Evolutionary conservation across 2,113 vertebrate genomes (phyloP).

Genomic region (Psophia crepitans): DNA sequence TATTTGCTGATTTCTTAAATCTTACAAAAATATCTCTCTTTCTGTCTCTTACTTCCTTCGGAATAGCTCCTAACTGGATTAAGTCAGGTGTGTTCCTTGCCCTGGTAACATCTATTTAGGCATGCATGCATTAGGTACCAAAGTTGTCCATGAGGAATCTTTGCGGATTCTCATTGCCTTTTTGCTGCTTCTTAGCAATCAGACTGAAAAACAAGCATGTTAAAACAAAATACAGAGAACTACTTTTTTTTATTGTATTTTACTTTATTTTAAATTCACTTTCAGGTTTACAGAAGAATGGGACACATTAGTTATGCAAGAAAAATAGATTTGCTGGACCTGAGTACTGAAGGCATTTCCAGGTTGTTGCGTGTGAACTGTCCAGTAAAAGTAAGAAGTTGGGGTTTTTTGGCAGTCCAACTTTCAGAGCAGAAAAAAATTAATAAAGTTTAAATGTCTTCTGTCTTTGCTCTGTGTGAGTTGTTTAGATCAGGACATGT

Average conservation of each 20-base stretch:
- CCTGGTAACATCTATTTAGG: background rate
- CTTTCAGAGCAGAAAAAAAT: background rate
- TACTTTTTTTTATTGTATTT: no score
- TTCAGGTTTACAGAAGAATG: background rate
- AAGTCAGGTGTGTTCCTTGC: background rate
- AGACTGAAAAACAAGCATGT: background rate
- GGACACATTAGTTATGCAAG: background rate
- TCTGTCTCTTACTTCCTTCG: background rate
- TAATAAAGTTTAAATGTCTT: background rate
- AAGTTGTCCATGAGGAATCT: background rate
- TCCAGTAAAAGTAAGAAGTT: background rate
- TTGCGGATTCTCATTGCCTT: background rate
- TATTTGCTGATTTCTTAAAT: background rate
- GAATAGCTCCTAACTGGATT: background rate
- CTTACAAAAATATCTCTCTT: background rate
- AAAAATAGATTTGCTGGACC: background rate
- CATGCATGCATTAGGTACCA: background rate
- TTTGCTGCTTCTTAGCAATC: background rate
- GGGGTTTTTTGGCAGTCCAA: background rate
- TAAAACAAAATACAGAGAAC: background rate
- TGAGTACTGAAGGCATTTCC: background rate
- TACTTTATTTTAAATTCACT: background rate
- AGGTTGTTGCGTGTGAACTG: background rate
- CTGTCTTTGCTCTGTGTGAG: background rate
- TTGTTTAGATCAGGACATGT: background rate